A percentile compares a stretch with the other conserved stretches of the same genome.
Evolutionary conservation across 1,140 invertebrate genomes (phyloP).

Genomic region (Trinorchestia longiramus): DNA sequence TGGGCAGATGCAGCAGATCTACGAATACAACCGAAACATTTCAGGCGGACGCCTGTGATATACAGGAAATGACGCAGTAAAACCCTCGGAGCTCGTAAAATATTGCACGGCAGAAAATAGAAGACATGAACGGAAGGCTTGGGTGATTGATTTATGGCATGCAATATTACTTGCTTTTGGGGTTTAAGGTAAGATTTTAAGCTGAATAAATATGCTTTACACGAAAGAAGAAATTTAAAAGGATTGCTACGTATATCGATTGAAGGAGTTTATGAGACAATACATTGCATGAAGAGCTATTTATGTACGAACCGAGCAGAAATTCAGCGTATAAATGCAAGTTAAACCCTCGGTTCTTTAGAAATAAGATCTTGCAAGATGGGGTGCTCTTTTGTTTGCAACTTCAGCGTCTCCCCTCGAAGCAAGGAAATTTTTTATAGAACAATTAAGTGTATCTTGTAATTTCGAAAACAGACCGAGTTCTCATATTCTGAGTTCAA

Average conservation of each 20-base stretch:
- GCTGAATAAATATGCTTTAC: background rate
- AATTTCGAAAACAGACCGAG: background rate
- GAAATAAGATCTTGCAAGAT: background rate
- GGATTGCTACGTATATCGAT: background rate
- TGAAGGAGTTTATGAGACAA: background rate
- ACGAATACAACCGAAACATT: background rate
- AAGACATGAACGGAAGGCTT: background rate
- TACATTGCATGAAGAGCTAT: background rate
- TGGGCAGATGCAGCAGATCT: background rate
- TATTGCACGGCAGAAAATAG: background rate
- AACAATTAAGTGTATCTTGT: background rate
- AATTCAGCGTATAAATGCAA: background rate
- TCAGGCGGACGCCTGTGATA: background rate
- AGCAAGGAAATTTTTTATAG: background rate
- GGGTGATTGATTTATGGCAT: constrained; percentile 16
- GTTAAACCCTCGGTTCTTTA: background rate
- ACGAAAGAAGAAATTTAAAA: background rate
- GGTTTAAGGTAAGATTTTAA: constrained; percentile 5
- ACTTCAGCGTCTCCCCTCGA: background rate
- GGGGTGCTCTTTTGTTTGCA: background rate
- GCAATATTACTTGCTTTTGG: background rate
- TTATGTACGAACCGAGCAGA: background rate
- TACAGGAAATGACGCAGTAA: background rate
- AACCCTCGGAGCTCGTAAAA: constrained; percentile 18
- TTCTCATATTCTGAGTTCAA: background rate